Evolutionary conservation across 2,113 vertebrate genomes (phyloP).

Genomic region (Burhinus bistriatus): DNA sequence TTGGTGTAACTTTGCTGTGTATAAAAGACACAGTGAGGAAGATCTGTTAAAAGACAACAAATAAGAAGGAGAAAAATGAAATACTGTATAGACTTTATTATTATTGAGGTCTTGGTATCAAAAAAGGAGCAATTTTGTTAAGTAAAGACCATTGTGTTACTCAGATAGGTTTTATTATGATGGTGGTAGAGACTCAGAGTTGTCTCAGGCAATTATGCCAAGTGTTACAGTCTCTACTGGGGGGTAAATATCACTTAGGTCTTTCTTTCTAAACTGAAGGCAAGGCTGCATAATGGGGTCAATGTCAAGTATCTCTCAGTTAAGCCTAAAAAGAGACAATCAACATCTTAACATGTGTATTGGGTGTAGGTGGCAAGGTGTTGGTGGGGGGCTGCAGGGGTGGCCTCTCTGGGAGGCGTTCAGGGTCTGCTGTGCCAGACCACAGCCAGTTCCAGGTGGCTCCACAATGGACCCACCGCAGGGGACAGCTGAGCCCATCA

Average conservation of each 20-base stretch:
- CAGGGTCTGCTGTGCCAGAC: neutral
- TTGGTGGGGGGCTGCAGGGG: neutral
- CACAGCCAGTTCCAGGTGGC: neutral
- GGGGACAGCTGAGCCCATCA: neutral
- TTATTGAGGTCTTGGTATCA: neutral
- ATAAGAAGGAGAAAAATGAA: conserved; percentile 8
- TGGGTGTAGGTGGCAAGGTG: neutral
- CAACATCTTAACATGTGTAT: neutral
- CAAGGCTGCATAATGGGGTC: neutral
- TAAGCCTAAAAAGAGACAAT: neutral
- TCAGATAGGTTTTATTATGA: neutral
- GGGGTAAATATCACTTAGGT: neutral
- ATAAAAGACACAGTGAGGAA: conserved; percentile 32
- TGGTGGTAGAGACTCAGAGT: neutral
- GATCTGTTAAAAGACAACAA: conserved; percentile 7
- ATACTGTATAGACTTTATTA: neutral
- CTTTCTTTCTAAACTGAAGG: neutral
- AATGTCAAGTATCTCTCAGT: neutral
- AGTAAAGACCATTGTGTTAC: neutral
- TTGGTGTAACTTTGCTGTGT: conserved; percentile 53
- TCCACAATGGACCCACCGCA: neutral
- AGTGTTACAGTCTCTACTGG: neutral
- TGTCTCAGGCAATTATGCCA: neutral
- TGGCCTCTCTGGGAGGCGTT: neutral
- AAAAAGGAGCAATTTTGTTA: neutral